These are phyloP conservation scores for Mionectes olivaceus DNA, from an alignment of 2,797 vertebrate species.

Conservation along the genomic window DNA sequence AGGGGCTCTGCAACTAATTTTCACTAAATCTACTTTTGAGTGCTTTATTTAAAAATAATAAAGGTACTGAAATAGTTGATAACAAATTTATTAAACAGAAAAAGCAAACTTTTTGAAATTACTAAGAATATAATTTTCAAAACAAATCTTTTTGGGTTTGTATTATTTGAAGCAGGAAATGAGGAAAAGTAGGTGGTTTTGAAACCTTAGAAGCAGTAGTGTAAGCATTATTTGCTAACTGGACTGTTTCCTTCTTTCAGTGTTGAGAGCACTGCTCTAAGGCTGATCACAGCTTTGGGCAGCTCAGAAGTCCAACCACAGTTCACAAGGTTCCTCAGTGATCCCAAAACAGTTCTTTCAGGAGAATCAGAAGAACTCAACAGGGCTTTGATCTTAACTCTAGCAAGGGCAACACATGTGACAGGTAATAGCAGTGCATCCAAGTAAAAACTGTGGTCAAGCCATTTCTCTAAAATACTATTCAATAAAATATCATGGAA, in stretches of 20 bases:
- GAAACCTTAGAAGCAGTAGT: not conserved
- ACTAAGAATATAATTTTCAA: not conserved
- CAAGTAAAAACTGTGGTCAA: not conserved
- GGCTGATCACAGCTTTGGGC: constrained; percentile 94
- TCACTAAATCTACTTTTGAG: not conserved
- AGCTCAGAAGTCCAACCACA: constrained; percentile 98
- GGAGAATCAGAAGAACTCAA: constrained; percentile 98
- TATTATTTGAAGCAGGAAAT: not conserved
- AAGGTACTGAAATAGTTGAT: not conserved
- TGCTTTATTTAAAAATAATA: not conserved
- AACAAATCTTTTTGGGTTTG: not conserved
- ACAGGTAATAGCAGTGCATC: constrained; percentile 82
- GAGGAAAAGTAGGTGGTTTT: not conserved
- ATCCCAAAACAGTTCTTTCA: constrained; percentile 95
- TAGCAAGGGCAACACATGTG: constrained; percentile 96
- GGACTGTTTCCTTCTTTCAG: constrained; percentile 71
- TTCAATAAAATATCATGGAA: not conserved
- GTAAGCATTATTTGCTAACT: not conserved
- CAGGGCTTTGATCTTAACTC: constrained; percentile 93
- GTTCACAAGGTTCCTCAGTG: constrained; percentile 96
- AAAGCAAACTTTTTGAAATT: not conserved
- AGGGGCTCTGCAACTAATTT: not conserved
- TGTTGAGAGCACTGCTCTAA: constrained; percentile 95
- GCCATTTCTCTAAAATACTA: not conserved
- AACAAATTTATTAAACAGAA: not conserved